A percentile compares a stretch with the other conserved stretches of the same genome.
These are phyloP conservation scores for Coranthus polyacanthus DNA, from an alignment of 2,797 vertebrate genomes.

Conservation along the genomic window DNA sequence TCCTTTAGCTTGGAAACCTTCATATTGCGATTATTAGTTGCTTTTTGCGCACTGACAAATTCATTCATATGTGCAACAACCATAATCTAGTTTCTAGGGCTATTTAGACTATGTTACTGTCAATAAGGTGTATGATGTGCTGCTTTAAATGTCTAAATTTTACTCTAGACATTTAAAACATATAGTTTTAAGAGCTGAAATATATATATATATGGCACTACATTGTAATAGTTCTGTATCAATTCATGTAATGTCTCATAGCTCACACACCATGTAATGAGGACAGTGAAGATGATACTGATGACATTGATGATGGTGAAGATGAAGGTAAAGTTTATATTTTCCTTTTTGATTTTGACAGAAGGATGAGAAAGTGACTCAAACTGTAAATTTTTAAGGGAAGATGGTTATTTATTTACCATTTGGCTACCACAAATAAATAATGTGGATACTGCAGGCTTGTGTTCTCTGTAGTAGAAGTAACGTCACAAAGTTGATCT, in stretches of 20 bases:
- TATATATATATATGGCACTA: too few species aligned
- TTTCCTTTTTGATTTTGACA: conserved; percentile 18
- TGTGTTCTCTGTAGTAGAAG: neutral
- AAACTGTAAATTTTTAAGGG: conserved; percentile 10
- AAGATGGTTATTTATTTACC: neutral
- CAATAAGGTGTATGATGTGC: too few species aligned
- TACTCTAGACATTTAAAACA: too few species aligned
- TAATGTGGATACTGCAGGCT: neutral
- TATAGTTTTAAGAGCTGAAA: too few species aligned
- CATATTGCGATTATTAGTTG: conserved; percentile 14
- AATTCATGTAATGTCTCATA: conserved; percentile 48
- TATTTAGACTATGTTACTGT: too few species aligned
- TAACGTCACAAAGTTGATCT: conserved; percentile 5
- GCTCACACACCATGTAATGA: conserved; percentile 50
- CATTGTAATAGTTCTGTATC: too few species aligned
- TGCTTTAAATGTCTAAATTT: too few species aligned
- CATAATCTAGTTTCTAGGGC: too few species aligned
- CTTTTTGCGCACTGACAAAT: too few species aligned
- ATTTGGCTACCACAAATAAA: neutral
- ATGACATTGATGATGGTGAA: conserved; percentile 37
- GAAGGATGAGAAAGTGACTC: conserved; percentile 46
- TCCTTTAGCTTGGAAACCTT: too few species aligned
- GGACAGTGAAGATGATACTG: conserved; percentile 35
- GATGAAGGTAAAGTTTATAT: conserved; percentile 49
- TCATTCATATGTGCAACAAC: neutral